Evolutionary conservation across 2,888 invertebrate species (phyloP).

Genomic region (Alviniconcha strummeri): DNA sequence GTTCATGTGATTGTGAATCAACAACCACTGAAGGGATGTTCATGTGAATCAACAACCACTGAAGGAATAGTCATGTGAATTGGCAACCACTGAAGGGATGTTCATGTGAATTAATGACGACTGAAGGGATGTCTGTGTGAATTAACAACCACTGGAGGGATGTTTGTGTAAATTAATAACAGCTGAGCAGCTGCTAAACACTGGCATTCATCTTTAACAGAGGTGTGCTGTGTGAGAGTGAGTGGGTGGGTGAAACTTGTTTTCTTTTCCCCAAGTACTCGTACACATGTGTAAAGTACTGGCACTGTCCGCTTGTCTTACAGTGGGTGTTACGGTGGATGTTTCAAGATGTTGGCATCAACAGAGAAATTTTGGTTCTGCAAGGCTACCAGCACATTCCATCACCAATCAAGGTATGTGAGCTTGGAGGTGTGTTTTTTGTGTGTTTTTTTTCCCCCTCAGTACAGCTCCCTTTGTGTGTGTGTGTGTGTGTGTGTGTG

Average conservation of each 20-base stretch:
- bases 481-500: background rate
- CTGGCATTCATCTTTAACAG: too few species aligned
- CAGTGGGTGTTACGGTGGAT: conserved; percentile 60
- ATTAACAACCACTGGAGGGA: too few species aligned
- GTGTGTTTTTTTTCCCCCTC: background rate
- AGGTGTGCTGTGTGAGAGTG: too few species aligned
- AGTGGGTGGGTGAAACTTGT: background rate
- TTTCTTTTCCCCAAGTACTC: background rate
- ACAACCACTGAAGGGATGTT: too few species aligned
- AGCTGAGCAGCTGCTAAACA: too few species aligned
- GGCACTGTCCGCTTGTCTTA: background rate
- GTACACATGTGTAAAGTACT: background rate
- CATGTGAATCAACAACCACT: too few species aligned
- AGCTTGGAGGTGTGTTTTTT: background rate
- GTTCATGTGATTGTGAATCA: too few species aligned
- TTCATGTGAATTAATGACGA: too few species aligned
- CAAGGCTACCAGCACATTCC: conserved; percentile 55
- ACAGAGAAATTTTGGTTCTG: conserved; percentile 57
- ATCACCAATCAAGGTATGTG: conserved; percentile 41
- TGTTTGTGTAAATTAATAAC: too few species aligned
- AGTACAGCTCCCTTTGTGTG: background rate
- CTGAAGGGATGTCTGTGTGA: too few species aligned
- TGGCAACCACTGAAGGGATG: too few species aligned
- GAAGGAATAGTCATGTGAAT: too few species aligned
- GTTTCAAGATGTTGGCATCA: conserved; percentile 48